These are phyloP conservation scores for Anguilla pacifica DNA, from an alignment of 2,797 vertebrate species.

Conservation along the genomic window DNA sequence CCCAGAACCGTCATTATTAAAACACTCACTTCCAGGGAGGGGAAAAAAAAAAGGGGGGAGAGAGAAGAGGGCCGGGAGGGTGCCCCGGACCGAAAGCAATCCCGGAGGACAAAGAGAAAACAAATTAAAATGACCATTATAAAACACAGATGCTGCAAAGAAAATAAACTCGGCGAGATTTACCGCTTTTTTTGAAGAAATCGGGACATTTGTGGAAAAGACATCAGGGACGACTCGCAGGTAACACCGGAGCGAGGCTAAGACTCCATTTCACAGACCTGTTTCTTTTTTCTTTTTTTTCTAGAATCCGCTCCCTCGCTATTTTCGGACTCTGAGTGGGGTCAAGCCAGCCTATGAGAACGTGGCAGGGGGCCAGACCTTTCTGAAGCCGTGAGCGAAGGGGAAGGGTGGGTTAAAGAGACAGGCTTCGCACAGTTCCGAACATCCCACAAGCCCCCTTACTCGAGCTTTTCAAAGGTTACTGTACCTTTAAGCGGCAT, in stretches of 20 bases:
- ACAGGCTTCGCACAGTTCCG: neutral
- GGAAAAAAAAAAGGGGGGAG: conserved; percentile 53
- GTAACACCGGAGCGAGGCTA: conserved; percentile 56
- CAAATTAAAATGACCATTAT: conserved; percentile 95
- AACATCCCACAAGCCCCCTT: neutral
- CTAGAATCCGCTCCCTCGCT: conserved; percentile 63
- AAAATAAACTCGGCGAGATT: conserved; percentile 96
- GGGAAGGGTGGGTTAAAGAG: conserved; percentile 55
- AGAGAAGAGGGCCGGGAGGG: conserved; percentile 69
- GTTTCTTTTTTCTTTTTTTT: conserved; percentile 9
- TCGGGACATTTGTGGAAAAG: conserved; percentile 88
- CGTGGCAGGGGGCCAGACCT: conserved; percentile 68
- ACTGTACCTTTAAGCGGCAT: neutral
- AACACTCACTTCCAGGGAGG: conserved; percentile 80
- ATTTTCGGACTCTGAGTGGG: conserved; percentile 69
- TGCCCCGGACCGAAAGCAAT: conserved; percentile 81
- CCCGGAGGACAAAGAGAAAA: conserved; percentile 90
- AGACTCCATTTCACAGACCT: neutral
- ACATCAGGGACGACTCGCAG: conserved; percentile 78
- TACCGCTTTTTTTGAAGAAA: conserved; percentile 75
- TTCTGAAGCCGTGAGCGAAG: conserved; percentile 57
- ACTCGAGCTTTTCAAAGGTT: neutral
- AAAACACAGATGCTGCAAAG: conserved; percentile 98
- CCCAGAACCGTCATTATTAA: conserved; percentile 83
- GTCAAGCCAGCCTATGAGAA: conserved; percentile 74